Conservation (phyloP, 2,797 vertebrate species). For the Rhynchotus rufescens region DNA sequence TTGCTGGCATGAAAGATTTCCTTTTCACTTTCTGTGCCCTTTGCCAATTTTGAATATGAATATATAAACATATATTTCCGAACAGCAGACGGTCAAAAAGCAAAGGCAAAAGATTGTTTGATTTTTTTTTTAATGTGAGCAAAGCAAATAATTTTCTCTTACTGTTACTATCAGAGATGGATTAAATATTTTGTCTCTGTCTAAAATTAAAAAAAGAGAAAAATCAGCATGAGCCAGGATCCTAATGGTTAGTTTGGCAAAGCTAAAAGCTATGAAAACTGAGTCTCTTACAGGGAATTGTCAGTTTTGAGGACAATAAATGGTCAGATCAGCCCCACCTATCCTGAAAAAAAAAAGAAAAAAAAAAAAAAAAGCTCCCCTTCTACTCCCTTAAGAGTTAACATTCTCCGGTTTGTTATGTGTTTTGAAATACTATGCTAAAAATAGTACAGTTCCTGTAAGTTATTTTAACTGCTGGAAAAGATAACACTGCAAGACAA, state of each 20-base stretch:
- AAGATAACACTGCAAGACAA: neutral
- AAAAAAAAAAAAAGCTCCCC: neutral
- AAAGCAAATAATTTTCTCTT: neutral
- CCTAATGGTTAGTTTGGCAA: neutral
- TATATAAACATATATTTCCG: no score
- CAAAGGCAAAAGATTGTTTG: neutral
- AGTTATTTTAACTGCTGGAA: slow-evolving; percentile 1
- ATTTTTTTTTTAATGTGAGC: neutral
- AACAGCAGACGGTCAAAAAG: neutral
- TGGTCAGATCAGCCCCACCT: rapidly evolving
- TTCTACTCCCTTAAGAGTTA: neutral
- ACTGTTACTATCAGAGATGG: neutral
- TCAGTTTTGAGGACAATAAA: neutral
- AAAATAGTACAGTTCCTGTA: slow-evolving; percentile 1
- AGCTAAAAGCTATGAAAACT: neutral
- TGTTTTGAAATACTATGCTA: neutral
- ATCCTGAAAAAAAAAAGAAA: neutral
- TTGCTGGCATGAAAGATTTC: neutral
- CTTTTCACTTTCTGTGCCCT: neutral
- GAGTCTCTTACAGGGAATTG: neutral
- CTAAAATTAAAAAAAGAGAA: neutral
- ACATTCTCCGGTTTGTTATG: neutral
- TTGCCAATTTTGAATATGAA: neutral
- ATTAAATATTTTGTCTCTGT: neutral
- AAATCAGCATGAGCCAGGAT: neutral